Percentiles rank a stretch among this genome's conserved stretches.
phyloP scores from a whole-genome alignment of 35 echinoderm and acorn worm genomes.

The Hemicentrotus pulcherrimus region DNA sequence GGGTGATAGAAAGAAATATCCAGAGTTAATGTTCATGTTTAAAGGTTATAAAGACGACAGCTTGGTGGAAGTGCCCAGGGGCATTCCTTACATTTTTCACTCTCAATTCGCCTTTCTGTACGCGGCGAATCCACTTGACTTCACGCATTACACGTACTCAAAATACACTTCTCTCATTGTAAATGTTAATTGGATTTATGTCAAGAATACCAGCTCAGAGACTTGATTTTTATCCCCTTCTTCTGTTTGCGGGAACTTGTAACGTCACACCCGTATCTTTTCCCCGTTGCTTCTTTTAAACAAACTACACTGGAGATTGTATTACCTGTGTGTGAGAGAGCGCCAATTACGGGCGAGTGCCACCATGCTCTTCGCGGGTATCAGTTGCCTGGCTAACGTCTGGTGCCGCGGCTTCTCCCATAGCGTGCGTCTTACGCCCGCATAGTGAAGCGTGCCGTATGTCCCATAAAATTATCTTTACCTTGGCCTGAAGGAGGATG shows the following conservation, averaged over 20 bases:
- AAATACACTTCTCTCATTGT: conserved; percentile 42
- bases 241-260: conserved; percentile 7
- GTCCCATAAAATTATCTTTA: conserved; percentile 13
- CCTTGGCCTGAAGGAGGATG: background rate
- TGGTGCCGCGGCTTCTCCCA: background rate
- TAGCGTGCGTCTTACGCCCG: background rate
- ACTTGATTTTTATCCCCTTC: background rate
- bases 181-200: conserved; percentile 42
- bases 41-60: conserved; percentile 33
- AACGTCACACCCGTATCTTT: conserved; percentile 9
- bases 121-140: background rate
- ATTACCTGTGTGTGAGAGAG: conserved; percentile 32
- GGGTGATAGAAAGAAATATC: background rate
- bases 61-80: background rate
- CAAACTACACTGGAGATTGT: conserved; percentile 13
- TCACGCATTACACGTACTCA: conserved; percentile 25
- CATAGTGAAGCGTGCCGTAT: background rate
- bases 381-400: conserved; percentile 16
- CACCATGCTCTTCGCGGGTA: conserved; percentile 6
- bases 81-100: background rate
- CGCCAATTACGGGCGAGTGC: conserved; percentile 31
- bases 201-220: conserved; percentile 22
- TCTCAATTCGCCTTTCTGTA: background rate
- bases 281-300: conserved; percentile 31
- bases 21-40: background rate